These are phyloP conservation scores for Coecobrya sp. DNA, from an alignment of 2,888 invertebrate genomes.

Conservation along the genomic window DNA sequence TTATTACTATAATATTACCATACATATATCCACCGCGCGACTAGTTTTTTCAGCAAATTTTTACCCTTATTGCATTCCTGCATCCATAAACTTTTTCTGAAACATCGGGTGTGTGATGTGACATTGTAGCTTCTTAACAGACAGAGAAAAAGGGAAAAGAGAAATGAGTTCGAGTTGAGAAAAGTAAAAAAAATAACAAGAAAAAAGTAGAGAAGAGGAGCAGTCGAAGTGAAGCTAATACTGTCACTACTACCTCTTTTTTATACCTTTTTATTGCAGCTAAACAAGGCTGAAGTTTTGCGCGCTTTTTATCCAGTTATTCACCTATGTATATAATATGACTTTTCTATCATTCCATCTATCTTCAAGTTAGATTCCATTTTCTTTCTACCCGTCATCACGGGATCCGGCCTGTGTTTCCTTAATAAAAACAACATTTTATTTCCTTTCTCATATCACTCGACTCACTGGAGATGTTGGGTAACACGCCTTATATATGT, in stretches of 20 bases:
- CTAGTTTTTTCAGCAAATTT: neutral
- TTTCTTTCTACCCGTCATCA: slow-evolving; percentile 72
- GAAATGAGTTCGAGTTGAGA: slow-evolving; percentile 51
- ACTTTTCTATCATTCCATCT: slow-evolving; percentile 55
- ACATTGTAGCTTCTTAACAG: slow-evolving; percentile 27
- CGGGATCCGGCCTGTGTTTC: slow-evolving; percentile 61
- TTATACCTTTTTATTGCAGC: slow-evolving; percentile 26
- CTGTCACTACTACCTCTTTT: slow-evolving; percentile 17
- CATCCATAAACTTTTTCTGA: slow-evolving; percentile 30
- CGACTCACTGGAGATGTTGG: slow-evolving; percentile 61
- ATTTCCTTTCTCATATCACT: slow-evolving; percentile 68
- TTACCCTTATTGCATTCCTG: slow-evolving; percentile 55
- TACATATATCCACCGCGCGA: neutral
- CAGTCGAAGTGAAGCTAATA: slow-evolving; percentile 33
- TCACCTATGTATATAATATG: slow-evolving; percentile 1
- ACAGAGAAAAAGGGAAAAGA: slow-evolving; percentile 3
- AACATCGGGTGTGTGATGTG: slow-evolving; percentile 22
- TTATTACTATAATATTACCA: slow-evolving; percentile 34
- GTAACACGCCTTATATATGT: slow-evolving; percentile 45
- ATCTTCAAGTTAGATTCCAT: slow-evolving; percentile 49
- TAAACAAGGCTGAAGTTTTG: slow-evolving; percentile 10
- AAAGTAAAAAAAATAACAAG: neutral
- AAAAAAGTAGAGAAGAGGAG: no score
- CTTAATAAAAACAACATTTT: slow-evolving; percentile 73
- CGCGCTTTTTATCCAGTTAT: neutral